Percentiles rank a stretch among this genome's conserved stretches.
Evolutionary conservation across 2,797 vertebrate genomes (phyloP).

Genomic region (Chaenodraco wilsoni): DNA sequence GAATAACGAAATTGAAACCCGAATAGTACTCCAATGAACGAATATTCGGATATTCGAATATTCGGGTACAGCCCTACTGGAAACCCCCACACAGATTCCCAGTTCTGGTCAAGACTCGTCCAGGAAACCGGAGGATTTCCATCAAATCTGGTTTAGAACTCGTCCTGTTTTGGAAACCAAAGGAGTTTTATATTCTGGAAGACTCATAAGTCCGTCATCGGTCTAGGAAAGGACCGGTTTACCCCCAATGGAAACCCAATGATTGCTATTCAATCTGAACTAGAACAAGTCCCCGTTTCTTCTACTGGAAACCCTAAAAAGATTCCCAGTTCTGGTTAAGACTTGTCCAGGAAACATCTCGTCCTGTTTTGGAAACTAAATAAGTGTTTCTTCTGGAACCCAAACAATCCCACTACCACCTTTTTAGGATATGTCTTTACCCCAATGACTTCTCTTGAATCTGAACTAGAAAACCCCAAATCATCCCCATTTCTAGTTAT

Average conservation of each 20-base stretch:
- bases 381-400: background rate
- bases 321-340: background rate
- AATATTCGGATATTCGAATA: too few relatives aligned
- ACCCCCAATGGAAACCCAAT: background rate
- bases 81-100: background rate
- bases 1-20: too few relatives aligned
- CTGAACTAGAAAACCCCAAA: background rate
- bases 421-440: background rate
- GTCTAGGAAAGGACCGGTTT: background rate
- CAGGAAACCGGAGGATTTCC: background rate
- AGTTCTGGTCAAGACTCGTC: background rate
- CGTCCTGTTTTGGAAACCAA: conserved; percentile 6
- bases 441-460: background rate
- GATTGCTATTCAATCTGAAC: background rate
- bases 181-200: conserved; percentile 2
- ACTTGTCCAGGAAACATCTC: background rate
- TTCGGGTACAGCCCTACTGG: background rate
- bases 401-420: background rate
- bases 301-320: background rate
- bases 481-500: background rate
- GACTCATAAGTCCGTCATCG: background rate
- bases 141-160: background rate
- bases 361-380: conserved; percentile 12
- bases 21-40: too few relatives aligned
- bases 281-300: too few relatives aligned